Conservation (phyloP, 2,113 vertebrate species). For the Chionis minor region DNA sequence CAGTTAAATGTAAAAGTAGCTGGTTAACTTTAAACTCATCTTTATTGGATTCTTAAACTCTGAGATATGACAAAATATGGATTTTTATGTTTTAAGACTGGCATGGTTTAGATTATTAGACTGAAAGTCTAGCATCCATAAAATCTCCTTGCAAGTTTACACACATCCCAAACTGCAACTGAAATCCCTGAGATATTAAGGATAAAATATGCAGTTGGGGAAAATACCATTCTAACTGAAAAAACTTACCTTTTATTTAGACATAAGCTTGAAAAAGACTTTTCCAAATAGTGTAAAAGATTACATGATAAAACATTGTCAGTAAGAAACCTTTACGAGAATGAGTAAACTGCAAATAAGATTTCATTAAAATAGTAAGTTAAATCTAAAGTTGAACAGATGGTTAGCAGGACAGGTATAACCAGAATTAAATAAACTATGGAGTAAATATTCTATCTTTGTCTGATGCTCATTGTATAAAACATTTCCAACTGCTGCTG, state of each 20-base stretch:
- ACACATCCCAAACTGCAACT: neutral
- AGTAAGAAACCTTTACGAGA: neutral
- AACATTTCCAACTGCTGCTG: neutral
- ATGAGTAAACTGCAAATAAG: neutral
- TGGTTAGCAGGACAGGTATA: neutral
- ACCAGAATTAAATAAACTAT: neutral
- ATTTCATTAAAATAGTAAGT: neutral
- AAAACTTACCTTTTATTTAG: neutral
- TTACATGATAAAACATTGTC: neutral
- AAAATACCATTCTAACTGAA: neutral
- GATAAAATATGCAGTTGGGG: neutral
- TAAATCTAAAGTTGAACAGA: neutral
- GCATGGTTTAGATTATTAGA: neutral
- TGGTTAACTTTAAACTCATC: neutral
- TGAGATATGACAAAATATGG: neutral
- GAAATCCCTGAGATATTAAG: neutral
- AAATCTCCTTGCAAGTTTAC: neutral
- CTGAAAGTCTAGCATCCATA: neutral
- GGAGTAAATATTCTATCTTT: neutral
- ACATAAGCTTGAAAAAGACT: neutral
- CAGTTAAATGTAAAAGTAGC: neutral
- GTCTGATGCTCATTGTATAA: neutral
- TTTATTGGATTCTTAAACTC: neutral
- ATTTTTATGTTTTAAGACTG: neutral
- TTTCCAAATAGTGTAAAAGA: neutral